Percentiles rank a stretch among this genome's conserved stretches.
Evolutionary conservation across 2,113 vertebrate genomes (phyloP).

Genomic region (Lethenteron camtschaticum): DNA sequence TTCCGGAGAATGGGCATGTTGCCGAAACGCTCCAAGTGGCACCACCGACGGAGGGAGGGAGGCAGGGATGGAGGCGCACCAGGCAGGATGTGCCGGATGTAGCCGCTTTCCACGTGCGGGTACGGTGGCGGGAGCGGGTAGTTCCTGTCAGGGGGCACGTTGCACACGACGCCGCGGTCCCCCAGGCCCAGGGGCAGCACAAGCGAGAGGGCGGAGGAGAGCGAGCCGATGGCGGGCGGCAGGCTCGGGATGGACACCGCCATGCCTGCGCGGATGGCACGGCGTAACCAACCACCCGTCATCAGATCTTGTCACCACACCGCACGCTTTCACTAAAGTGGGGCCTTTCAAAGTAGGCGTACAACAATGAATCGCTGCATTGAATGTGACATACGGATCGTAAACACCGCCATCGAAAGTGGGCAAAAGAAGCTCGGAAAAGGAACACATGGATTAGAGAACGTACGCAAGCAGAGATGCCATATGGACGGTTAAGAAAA

Average conservation of each 20-base stretch:
- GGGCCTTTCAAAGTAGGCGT: background rate
- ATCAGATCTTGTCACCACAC: background rate
- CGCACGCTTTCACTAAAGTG: background rate
- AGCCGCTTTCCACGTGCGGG: conserved; percentile 90
- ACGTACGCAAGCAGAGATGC: too few species aligned
- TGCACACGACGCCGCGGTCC: conserved; percentile 89
- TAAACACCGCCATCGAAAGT: background rate
- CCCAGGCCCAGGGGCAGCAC: conserved; percentile 97
- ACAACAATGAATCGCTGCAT: background rate
- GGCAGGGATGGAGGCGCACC: conserved; percentile 24
- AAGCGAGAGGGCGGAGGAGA: conserved; percentile 79
- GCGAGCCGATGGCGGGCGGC: conserved; percentile 64
- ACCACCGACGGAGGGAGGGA: background rate
- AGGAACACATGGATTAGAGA: too few species aligned
- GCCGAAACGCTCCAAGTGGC: background rate
- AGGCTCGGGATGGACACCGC: conserved; percentile 88
- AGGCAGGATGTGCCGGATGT: conserved; percentile 87
- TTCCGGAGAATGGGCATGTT: background rate
- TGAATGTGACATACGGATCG: background rate
- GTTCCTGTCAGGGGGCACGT: conserved; percentile 81
- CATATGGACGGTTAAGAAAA: too few species aligned
- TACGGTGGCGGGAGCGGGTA: conserved; percentile 85
- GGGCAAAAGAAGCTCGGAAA: background rate
- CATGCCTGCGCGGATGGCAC: conserved; percentile 34
- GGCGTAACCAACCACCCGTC: background rate